Evolutionary conservation across 2,888 invertebrate genomes (phyloP).

Genomic region (Hedya salicella): DNA sequence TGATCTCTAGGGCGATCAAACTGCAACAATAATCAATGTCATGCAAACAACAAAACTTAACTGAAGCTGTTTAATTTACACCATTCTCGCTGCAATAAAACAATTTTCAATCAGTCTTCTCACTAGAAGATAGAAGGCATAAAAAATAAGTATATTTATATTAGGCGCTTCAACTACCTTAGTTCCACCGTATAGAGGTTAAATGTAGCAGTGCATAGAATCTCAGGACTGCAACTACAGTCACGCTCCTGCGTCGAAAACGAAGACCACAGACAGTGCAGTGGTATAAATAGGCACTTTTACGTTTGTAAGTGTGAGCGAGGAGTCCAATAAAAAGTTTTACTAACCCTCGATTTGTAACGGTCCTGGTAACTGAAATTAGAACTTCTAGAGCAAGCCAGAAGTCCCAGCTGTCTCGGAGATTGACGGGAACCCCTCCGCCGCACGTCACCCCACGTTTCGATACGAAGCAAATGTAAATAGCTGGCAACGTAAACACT

Average conservation of each 20-base stretch:
- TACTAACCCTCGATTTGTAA: neutral
- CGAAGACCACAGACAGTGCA: too few relatives aligned
- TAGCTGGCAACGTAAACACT: constrained; percentile 18
- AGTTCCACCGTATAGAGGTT: too few relatives aligned
- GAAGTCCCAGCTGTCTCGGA: neutral
- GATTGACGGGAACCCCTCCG: constrained; percentile 6
- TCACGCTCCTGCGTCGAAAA: neutral
- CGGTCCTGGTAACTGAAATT: neutral
- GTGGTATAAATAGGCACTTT: neutral
- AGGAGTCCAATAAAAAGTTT: too few relatives aligned
- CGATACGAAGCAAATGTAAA: constrained; percentile 18
- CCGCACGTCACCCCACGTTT: constrained; percentile 24
- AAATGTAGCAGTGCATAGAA: neutral
- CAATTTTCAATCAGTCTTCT: too few relatives aligned
- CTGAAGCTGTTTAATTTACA: too few relatives aligned
- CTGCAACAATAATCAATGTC: too few relatives aligned
- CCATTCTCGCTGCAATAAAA: too few relatives aligned
- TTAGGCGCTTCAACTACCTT: too few relatives aligned
- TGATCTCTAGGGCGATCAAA: neutral
- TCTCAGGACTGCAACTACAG: neutral
- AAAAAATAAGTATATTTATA: too few relatives aligned
- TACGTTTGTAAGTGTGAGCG: neutral
- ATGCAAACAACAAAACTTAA: too few relatives aligned
- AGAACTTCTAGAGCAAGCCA: neutral
- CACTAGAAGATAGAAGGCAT: too few relatives aligned